These are phyloP conservation scores for Therioaphis trifolii DNA, from an alignment of 2,888 invertebrate genomes.

Conservation along the genomic window DNA sequence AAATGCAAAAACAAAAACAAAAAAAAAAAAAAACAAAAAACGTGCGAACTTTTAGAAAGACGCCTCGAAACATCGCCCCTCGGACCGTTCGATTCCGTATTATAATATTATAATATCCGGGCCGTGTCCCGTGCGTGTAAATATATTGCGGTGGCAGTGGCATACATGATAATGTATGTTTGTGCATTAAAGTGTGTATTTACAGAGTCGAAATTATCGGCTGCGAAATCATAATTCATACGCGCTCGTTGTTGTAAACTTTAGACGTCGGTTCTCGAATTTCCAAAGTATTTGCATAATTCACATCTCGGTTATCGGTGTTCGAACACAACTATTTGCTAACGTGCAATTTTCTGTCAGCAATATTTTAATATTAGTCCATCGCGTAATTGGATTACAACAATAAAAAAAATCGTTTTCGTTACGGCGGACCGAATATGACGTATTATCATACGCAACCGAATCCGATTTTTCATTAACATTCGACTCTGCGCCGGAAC, in stretches of 20 bases:
- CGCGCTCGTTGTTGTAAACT: conserved; percentile 13
- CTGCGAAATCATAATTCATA: conserved; percentile 23
- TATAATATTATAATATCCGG: too few relatives aligned
- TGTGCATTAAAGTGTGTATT: not conserved
- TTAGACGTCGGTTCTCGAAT: conserved; percentile 38
- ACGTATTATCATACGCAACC: too few relatives aligned
- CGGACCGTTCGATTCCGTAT: too few relatives aligned
- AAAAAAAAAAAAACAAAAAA: too few relatives aligned
- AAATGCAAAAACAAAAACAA: too few relatives aligned
- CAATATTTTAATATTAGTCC: conserved; percentile 13
- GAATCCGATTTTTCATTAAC: not conserved
- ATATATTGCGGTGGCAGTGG: too few relatives aligned
- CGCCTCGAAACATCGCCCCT: too few relatives aligned
- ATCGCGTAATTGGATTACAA: conserved; percentile 23
- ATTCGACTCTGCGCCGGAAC: not conserved
- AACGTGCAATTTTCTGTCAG: conserved; percentile 1
- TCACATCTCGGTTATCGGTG: conserved; percentile 21
- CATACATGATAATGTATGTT: not conserved
- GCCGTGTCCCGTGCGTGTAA: too few relatives aligned
- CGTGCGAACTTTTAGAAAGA: too few relatives aligned
- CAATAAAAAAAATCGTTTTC: not conserved
- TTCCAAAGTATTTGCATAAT: conserved; percentile 40
- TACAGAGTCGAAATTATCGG: not conserved
- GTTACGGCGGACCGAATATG: not conserved
- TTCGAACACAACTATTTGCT: conserved; percentile 22